Conservation (phyloP, 64 coral and sea anemone genomes). For the Cladopsammia gracilis region DNA sequence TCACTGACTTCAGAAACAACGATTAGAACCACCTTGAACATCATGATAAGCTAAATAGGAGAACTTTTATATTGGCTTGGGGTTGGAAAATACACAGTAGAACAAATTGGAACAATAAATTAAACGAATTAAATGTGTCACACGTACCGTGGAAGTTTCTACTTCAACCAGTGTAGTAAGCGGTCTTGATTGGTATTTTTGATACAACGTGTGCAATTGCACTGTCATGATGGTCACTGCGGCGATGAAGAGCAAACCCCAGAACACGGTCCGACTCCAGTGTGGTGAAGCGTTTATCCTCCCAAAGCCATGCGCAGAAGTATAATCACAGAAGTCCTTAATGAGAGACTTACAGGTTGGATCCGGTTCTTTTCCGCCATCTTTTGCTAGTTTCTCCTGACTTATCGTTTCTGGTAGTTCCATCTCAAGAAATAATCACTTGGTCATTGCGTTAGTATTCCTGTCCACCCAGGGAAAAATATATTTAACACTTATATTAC, state of each 20-base stretch:
- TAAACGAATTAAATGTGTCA: no score
- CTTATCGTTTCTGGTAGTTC: neutral
- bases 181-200: slow-evolving; percentile 15
- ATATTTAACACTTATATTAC: no score
- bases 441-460: no score
- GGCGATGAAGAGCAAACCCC: slow-evolving; percentile 1
- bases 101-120: no score
- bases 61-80: no score
- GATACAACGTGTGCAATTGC: slow-evolving; percentile 2
- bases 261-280: neutral
- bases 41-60: no score
- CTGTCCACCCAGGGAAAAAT: no score
- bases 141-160: neutral
- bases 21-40: no score
- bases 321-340: neutral
- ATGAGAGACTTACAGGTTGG: neutral
- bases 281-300: neutral
- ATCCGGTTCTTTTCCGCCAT: neutral
- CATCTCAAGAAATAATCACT: neutral
- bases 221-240: neutral
- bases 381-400: no score
- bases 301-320: slow-evolving; percentile 16
- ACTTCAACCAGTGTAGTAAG: neutral
- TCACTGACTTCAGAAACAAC: no score
- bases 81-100: no score